Evolutionary conservation across 2,797 vertebrate genomes (phyloP), one percentile per base, ranked within the genome.

Genomic region (Rhyacichthys aspro): DNA sequence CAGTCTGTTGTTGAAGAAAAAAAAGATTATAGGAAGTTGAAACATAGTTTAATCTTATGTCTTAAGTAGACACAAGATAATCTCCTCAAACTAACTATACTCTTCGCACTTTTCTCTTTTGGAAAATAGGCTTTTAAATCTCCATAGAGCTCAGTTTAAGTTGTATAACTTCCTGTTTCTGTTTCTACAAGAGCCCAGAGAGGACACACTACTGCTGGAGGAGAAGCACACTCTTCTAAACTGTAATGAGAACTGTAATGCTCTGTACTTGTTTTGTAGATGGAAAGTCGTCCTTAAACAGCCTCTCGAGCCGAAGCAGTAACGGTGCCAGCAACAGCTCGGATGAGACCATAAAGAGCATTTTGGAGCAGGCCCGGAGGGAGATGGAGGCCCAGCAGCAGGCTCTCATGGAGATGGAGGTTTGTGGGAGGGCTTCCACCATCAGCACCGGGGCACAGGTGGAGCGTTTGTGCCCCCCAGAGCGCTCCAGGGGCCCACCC

Each of bases 331-430:
- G 92, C 74, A 94, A 85, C 93, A 94, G 88, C 75, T 93, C 91
- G 7, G 91, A 92, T 5, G 96, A 98, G 0, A 96, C 96, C 88
- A 99, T 99, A 78, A 98, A 96, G 87, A 95, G 63, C 88, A 98
- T 99, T 78, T 86, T 99, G 66, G 95, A 99, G 65, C 96, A 98
- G 78, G 97, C 97, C 39, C 81, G 90, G 61, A 78, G 91, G 72
- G 93, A 99, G 89, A 99, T 99, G 97, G 96, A 98, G 84, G 96
- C 95, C 9, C 93, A 94, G 83, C 96, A 98, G 88, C 96, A 97
- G 11, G 94, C 94, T 3, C 87, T 99, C 84, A 90, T 97, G 77
- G 97, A 98, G 84, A 93, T 98, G 86, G 97, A 99, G 84, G 85
- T 80, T 0, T 94, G 92, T 3, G 78, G 90, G 56, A 86, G 91